Evolutionary conservation across 1,140 invertebrate species (phyloP).

Genomic region (Tenebrio molitor): DNA sequence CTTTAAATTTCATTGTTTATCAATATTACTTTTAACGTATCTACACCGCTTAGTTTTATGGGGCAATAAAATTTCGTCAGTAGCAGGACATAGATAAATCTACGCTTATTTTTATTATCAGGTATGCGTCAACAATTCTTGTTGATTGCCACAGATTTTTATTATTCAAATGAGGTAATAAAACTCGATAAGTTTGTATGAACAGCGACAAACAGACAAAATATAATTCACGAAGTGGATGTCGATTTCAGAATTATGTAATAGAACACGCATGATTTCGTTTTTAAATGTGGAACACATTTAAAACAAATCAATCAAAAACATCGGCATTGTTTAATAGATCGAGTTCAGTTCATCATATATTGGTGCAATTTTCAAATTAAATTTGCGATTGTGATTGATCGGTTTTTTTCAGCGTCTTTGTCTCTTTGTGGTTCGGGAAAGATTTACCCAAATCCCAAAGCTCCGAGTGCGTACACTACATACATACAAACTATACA

Average conservation of each 20-base stretch:
- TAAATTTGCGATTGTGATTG: slow-evolving; percentile 20
- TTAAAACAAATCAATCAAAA: slow-evolving; percentile 30
- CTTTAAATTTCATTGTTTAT: slow-evolving; percentile 17
- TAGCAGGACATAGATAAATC: no score
- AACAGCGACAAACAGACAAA: neutral
- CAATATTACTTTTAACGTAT: neutral
- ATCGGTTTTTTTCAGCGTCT: slow-evolving; percentile 2
- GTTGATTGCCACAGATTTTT: slow-evolving; percentile 31
- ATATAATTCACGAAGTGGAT: slow-evolving; percentile 4
- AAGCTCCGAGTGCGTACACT: no score
- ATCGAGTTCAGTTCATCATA: slow-evolving; percentile 5
- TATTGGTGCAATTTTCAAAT: slow-evolving; percentile 7
- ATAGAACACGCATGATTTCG: neutral
- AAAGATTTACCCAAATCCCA: neutral
- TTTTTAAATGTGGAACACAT: neutral
- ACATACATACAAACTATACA: slow-evolving; percentile 6
- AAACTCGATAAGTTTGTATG: slow-evolving; percentile 21
- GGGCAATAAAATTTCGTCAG: no score
- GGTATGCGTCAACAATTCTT: neutral
- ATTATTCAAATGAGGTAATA: slow-evolving; percentile 26
- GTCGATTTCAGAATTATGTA: slow-evolving; percentile 7
- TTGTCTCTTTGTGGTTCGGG: neutral
- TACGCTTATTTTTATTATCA: slow-evolving; percentile 36
- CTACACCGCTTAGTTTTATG: no score
- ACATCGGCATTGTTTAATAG: neutral